Evolutionary conservation across 2,113 vertebrate species (phyloP), one percentile per base, ranked within the genome.

Genomic region (Brachirus orientalis): DNA sequence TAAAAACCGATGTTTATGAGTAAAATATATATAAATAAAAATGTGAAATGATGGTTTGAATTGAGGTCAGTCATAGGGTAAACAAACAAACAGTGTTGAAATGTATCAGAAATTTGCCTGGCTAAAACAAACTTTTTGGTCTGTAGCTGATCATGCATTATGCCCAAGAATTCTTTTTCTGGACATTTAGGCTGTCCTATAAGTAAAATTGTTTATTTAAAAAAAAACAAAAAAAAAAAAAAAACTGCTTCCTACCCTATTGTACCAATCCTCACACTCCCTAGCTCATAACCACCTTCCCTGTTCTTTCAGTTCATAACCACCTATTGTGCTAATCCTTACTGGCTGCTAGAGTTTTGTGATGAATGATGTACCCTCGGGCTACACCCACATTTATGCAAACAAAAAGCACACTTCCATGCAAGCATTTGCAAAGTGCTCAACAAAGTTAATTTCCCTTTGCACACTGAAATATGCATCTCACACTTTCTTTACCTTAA

Each of bases 241-340:
- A 20, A 2, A 38, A 28, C 47, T 72, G 52, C 20, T 35, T 72
- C 64, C 18, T 17, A 22, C 14, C 8, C 8, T 3, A 43, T 37
- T 72, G n/a, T 28, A 51, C 36, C 18, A 44, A 60, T 47, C 44
- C 63, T 67, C 75, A 38, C 22, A 16, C 54, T 67, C 65, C 17
- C 75, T n/a, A 33, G 45, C 79, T 74, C 65, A 59, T 67, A 63
- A 54, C 38, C 6, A 55, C 11, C 38, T 14, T 43, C 45, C 6
- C 28, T 46, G 22, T 64, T 70, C 61, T 33, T 36, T 41, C 47
- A 52, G 65, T 51, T 78, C 70, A 66, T 33, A 76, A 69, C 44
- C 57, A 64, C 41, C 52, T 60, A 55, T 53, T 73, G 64, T 69
- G 63, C 47, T 51, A 59, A 72, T 64, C 63, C 56, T 61, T 33